Evolutionary conservation across 2,888 invertebrate genomes (phyloP).

Genomic region (Erebia aethiops): DNA sequence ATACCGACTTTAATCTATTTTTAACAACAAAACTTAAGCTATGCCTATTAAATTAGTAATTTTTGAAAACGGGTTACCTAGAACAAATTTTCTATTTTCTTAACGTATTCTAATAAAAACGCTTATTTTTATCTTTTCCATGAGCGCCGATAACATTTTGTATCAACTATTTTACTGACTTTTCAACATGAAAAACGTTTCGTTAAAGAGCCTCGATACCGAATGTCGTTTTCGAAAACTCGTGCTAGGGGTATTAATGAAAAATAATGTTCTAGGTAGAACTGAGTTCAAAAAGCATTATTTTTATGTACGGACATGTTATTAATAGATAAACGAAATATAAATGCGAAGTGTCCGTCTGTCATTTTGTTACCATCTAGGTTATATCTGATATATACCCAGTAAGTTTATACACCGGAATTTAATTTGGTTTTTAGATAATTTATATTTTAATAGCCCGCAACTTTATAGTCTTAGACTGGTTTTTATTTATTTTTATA

Average conservation of each 20-base stretch:
- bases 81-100: neutral
- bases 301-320: slow-evolving; percentile 2
- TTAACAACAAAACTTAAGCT: slow-evolving; percentile 9
- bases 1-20: neutral
- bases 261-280: neutral
- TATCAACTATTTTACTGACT: no score
- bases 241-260: neutral
- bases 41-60: neutral
- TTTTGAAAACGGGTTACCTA: neutral
- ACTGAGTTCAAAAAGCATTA: neutral
- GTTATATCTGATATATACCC: no score
- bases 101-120: neutral
- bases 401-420: no score
- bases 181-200: neutral
- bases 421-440: no score
- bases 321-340: neutral
- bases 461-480: no score
- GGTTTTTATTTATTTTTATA: no score
- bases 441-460: no score
- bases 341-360: neutral
- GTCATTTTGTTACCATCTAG: neutral
- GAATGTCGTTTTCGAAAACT: neutral
- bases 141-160: no score
- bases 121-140: no score
- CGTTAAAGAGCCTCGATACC: neutral